Base-by-base conservation (phyloP, 2,888 invertebrate genomes). In the Noctua janthe region DNA sequence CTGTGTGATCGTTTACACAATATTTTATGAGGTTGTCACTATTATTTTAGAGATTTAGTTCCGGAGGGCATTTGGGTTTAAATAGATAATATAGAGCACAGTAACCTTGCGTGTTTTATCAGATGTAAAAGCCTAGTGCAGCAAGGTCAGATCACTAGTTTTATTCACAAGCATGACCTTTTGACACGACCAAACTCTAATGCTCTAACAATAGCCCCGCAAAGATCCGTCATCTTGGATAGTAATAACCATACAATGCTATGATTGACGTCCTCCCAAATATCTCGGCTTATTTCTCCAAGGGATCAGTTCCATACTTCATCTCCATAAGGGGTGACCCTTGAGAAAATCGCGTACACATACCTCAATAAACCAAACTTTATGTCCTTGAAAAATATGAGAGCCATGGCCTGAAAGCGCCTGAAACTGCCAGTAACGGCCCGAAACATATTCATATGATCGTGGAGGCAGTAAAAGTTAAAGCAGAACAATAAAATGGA, bases 401-500 rank as follows among this genome's bases (percentile, higher is more conserved):
- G 74, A 75, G 77, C 72, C 81, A 71, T 81, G 82, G 54, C 78
- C 81, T 83, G 80, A 80, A 91, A 72, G 80, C 80, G 64, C 76
- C 77, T 87, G 74, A 83, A 91, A 90, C 90, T 69, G 64, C 80
- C 81, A 82, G 78, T 80, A 91, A 74, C 76, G 79, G 67, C 74
- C 79, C 82, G 70, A 85, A 91, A 90, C 90, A 92, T 92, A 94
- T 94, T 94, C 92, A 94, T 93, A 91, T 91, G 86, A 89, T 90
- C 86, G 91, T 89, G 88, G 86, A 89, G 90, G 89, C 90, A 92
- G 94, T 94, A 94, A 95, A 95, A 93, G 89, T 91, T 92, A 92
- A 92, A 91, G 91, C 90, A 92, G 91, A 87, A 89, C 87, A 94
- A 94, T 95, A 96, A 96, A 95, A 92, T 89, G 89, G 91, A 94